phyloP scores from a whole-genome alignment of 2,888 invertebrate species.

The Rosalia funebris region DNA sequence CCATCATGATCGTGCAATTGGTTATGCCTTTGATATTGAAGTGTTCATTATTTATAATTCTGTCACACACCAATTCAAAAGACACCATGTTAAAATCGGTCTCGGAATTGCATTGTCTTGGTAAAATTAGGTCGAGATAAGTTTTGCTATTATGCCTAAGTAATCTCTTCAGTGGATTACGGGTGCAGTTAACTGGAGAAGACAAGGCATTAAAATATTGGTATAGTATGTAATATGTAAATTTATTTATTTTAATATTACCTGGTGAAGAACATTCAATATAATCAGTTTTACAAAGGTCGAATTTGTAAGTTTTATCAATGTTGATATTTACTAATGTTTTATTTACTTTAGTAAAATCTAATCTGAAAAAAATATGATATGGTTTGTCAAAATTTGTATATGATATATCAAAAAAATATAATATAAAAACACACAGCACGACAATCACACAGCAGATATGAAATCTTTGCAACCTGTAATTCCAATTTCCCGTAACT shows the following conservation, averaged over 20 bases:
- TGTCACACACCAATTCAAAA: slow-evolving; percentile 25
- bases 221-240: too few relatives aligned
- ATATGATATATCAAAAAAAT: neutral
- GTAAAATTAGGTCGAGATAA: slow-evolving; percentile 21
- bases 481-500: too few relatives aligned
- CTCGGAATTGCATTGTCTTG: slow-evolving; percentile 9
- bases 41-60: slow-evolving; percentile 22
- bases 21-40: neutral
- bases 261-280: neutral
- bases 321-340: slow-evolving; percentile 1
- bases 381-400: neutral
- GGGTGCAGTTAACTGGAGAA: slow-evolving; percentile 1
- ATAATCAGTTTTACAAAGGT: slow-evolving; percentile 18
- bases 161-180: slow-evolving; percentile 5
- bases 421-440: too few relatives aligned
- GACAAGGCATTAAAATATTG: too few relatives aligned
- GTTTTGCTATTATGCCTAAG: slow-evolving; percentile 5
- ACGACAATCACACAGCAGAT: too few relatives aligned
- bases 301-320: slow-evolving; percentile 12
- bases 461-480: too few relatives aligned
- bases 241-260: neutral
- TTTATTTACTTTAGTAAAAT: slow-evolving; percentile 15
- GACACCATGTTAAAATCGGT: slow-evolving; percentile 8
- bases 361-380: slow-evolving; percentile 20
- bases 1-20: slow-evolving; percentile 22